phyloP scores from a whole-genome alignment of 2,797 vertebrate species.

The Mergus octosetaceus region DNA sequence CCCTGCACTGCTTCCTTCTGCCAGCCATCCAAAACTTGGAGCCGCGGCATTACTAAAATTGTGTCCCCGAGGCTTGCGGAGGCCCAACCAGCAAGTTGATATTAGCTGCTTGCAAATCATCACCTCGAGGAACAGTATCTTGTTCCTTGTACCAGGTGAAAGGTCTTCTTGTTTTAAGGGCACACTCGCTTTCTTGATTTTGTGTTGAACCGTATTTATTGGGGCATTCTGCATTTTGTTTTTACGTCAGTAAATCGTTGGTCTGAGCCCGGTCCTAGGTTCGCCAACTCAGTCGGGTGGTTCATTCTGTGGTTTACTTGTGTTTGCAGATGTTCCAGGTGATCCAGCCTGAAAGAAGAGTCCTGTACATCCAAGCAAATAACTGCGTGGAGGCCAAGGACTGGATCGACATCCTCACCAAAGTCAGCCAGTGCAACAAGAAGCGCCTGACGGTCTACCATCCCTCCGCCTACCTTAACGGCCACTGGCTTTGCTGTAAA shows the following conservation, averaged over 20 bases:
- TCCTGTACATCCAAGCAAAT: slow-evolving; percentile 97
- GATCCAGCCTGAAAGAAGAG: slow-evolving; percentile 92
- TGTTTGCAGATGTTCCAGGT: slow-evolving; percentile 96
- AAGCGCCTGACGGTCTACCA: slow-evolving; percentile 95
- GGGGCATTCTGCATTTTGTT: neutral
- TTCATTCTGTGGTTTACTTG: neutral
- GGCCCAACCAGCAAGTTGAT: neutral
- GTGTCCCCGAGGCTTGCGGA: neutral
- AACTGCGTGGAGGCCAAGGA: slow-evolving; percentile 99
- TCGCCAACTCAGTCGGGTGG: neutral
- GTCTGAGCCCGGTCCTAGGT: neutral
- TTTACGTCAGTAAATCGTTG: neutral
- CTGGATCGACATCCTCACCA: slow-evolving; percentile 98
- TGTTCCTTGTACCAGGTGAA: neutral
- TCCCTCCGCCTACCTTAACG: slow-evolving; percentile 96
- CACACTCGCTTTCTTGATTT: neutral
- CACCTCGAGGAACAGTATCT: neutral
- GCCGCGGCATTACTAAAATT: slow-evolving; percentile 26
- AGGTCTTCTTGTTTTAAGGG: slow-evolving; percentile 12
- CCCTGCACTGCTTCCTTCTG: neutral
- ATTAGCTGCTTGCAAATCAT: slow-evolving; percentile 39
- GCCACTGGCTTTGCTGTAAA: slow-evolving; percentile 98
- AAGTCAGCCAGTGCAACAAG: slow-evolving; percentile 98
- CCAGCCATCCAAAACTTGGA: slow-evolving; percentile 7
- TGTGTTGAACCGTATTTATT: neutral